Conservation (phyloP, 2,797 vertebrate species). For the Cossypha dichroa region DNA sequence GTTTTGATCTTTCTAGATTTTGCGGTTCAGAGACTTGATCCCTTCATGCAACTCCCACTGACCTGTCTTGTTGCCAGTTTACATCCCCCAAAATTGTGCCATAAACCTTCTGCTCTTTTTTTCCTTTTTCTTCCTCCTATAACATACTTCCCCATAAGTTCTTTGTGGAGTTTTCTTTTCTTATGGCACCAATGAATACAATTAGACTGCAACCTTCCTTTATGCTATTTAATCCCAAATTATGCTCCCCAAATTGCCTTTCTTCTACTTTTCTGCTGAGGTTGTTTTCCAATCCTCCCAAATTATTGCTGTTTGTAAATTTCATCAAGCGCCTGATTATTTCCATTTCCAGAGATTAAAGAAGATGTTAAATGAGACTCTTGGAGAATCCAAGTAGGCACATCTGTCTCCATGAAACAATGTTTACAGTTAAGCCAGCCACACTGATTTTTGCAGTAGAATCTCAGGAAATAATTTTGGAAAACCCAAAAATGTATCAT, state of each 20-base stretch:
- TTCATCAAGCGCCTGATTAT: constrained; percentile 1
- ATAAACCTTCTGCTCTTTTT: not conserved
- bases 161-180: not conserved
- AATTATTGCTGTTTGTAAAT: constrained; percentile 52
- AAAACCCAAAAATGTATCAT: constrained; percentile 17
- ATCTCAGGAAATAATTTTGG: constrained; percentile 37
- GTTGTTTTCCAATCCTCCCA: constrained; percentile 22
- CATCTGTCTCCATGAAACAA: constrained; percentile 41
- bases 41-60: not conserved
- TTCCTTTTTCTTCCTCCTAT: not conserved
- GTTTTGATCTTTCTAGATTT: not conserved
- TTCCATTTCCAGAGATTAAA: constrained; percentile 34
- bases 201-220: not conserved
- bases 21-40: not conserved
- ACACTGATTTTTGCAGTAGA: constrained; percentile 14
- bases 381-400: constrained; percentile 22
- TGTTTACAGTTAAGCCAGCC: constrained; percentile 16
- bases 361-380: constrained; percentile 13
- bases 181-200: not conserved
- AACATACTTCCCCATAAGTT: not conserved
- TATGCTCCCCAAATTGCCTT: not conserved
- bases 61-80: not conserved
- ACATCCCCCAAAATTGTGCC: not conserved
- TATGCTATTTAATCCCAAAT: not conserved
- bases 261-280: not conserved